These are phyloP conservation scores for Corydoras maculifer DNA, from an alignment of 2,113 vertebrate genomes.

Conservation along the genomic window DNA sequence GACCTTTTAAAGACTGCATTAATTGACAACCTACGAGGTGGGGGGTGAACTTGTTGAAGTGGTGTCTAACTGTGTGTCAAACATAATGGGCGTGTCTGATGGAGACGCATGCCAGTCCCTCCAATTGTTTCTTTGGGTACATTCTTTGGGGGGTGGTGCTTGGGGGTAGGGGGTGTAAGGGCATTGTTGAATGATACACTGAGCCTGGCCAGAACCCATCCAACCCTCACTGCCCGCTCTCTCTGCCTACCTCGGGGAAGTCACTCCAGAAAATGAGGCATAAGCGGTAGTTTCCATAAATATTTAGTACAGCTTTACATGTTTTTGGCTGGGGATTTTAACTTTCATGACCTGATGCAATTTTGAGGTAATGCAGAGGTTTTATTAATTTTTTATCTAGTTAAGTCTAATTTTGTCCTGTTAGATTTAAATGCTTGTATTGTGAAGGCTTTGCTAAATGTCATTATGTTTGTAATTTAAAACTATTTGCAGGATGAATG, in stretches of 20 bases:
- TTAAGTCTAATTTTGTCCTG: not conserved
- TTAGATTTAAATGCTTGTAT: not conserved
- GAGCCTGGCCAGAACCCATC: slow-evolving; percentile 17
- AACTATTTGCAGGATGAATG: too few species aligned
- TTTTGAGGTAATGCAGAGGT: slow-evolving; percentile 10
- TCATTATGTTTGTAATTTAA: too few species aligned
- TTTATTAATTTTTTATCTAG: not conserved
- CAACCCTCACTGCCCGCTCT: slow-evolving; percentile 7
- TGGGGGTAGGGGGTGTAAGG: slow-evolving; percentile 1
- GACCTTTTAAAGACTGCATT: not conserved
- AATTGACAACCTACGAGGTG: not conserved
- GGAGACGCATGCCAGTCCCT: slow-evolving; percentile 16
- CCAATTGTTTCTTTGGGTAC: slow-evolving; percentile 18
- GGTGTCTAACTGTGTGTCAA: not conserved
- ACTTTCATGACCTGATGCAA: not conserved
- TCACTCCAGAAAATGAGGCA: not conserved
- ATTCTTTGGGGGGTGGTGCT: not conserved
- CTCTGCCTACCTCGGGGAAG: not conserved
- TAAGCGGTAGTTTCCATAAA: too few species aligned
- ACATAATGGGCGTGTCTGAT: slow-evolving; percentile 2
- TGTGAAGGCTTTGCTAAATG: too few species aligned
- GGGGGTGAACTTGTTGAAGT: slow-evolving; percentile 5
- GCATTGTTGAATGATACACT: slow-evolving; percentile 32
- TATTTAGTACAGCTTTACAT: too few species aligned
- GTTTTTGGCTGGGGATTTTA: too few species aligned